Evolutionary conservation across 2,113 vertebrate genomes (phyloP), one percentile per base, ranked within the genome.

Genomic region (Corythornis madagascariensis): DNA sequence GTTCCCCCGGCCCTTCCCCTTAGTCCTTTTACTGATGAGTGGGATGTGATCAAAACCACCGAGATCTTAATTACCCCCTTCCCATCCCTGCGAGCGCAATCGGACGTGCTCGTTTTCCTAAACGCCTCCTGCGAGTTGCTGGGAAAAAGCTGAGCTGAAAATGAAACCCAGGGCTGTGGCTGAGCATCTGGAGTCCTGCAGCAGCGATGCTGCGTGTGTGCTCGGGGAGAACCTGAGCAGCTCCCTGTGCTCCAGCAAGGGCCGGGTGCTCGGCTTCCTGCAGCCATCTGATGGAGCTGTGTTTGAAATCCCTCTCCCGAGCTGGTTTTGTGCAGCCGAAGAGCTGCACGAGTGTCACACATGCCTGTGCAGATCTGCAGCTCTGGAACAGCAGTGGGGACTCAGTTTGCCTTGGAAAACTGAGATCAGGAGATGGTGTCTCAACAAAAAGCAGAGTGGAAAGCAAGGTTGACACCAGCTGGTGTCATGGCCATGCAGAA

Each of bases 341-440:
- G 38, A 43, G 74, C 74, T 11, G 24, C 56, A 1, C 0, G 4
- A 74, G 70, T 25, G 12, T 8, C 65, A 3, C 1, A 10, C 11
- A 1, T 1, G 3, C 57, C 61, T 10, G n/a, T 1, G 57, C 28
- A 7, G 56, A 22, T 11, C 29, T 5, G 1, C 71, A 14, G 73
- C 45, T 48, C 45, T 10, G n/a, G 3, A 3, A 22, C 1, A 2
- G 5, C 17, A 6, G n/a, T 2, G 0, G 0, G 29, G 18, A 12
- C 20, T 48, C 22, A 6, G 7, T 59, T 56, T 63, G 5, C 2
- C 35, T 8, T 26, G 82, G 78, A 15, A 81, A 91, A 57, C 7
- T 17, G 43, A 19, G 28, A 16, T 35, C 6, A 6, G 52, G 78
- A 53, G 70, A 1, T 13, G 2, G 31, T 26, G 29, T 70, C 20